phyloP scores from a whole-genome alignment of 2,888 invertebrate genomes.

The Leptinotarsa haldemani region DNA sequence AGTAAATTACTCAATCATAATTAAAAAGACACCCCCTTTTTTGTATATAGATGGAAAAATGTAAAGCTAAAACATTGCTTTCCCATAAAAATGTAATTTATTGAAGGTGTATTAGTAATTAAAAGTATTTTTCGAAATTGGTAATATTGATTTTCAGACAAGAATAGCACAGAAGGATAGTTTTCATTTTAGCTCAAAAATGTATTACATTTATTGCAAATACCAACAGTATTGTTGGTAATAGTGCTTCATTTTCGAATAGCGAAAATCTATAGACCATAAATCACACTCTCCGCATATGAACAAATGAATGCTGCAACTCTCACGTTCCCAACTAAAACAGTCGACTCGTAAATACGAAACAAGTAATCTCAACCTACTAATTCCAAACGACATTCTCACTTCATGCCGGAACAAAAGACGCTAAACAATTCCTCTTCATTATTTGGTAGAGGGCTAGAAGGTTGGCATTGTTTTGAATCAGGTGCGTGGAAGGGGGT shows the following conservation, averaged over 20 bases:
- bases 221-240: too few species aligned
- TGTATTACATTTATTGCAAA: too few species aligned
- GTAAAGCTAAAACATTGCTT: too few species aligned
- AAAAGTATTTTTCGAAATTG: too few species aligned
- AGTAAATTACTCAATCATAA: too few species aligned
- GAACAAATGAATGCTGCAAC: conserved; percentile 45
- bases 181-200: too few species aligned
- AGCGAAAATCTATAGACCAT: neutral
- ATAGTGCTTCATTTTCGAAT: neutral
- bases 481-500: conserved; percentile 19
- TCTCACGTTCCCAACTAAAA: conserved; percentile 40
- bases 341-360: conserved; percentile 49
- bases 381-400: conserved; percentile 55
- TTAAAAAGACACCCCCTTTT: too few species aligned
- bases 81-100: too few species aligned
- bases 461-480: conserved; percentile 15
- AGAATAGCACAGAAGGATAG: too few species aligned
- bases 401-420: conserved; percentile 51
- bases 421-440: conserved; percentile 51
- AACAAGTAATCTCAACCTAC: conserved; percentile 48
- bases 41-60: too few species aligned
- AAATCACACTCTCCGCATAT: conserved; percentile 28
- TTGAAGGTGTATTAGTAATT: too few species aligned
- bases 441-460: conserved; percentile 40
- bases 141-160: too few species aligned